Percentiles rank a stretch among this genome's conserved stretches.
Conservation (phyloP, 2,888 invertebrate genomes). For the Maniola hyperantus region DNA sequence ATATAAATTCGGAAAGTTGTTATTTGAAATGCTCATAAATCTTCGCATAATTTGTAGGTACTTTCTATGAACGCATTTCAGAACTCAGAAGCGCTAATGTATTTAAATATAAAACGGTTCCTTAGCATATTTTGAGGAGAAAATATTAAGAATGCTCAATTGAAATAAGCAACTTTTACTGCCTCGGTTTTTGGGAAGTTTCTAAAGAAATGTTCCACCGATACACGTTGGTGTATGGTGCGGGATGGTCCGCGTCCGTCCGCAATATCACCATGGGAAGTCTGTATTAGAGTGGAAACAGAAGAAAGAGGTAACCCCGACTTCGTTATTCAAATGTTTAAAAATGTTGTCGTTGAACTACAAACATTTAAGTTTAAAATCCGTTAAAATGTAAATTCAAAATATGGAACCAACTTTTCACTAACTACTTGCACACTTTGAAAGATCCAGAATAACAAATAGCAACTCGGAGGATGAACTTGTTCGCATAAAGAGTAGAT, state of each 20-base stretch:
- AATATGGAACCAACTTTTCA: constrained; percentile 18
- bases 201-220: neutral
- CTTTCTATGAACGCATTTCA: constrained; percentile 21
- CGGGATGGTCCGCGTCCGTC: no score
- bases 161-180: constrained; percentile 25
- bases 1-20: constrained; percentile 21
- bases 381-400: constrained; percentile 15
- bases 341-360: neutral
- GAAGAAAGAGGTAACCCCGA: no score
- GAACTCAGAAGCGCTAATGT: constrained; percentile 21
- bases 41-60: constrained; percentile 17
- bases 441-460: constrained; percentile 4
- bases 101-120: constrained; percentile 31
- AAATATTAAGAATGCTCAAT: constrained; percentile 23
- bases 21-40: constrained; percentile 19
- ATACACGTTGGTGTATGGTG: neutral
- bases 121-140: constrained; percentile 22
- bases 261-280: no score
- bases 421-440: constrained; percentile 13
- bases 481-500: constrained; percentile 8
- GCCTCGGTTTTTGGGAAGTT: constrained; percentile 20
- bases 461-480: constrained; percentile 2
- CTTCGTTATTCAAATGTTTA: no score
- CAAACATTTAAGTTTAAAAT: constrained; percentile 1
- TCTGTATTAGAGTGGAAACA: no score